A percentile compares a stretch with the other conserved stretches of the same genome.
These are phyloP conservation scores for Melanogrammus aeglefinus DNA, from an alignment of 2,797 vertebrate genomes.

Conservation along the genomic window DNA sequence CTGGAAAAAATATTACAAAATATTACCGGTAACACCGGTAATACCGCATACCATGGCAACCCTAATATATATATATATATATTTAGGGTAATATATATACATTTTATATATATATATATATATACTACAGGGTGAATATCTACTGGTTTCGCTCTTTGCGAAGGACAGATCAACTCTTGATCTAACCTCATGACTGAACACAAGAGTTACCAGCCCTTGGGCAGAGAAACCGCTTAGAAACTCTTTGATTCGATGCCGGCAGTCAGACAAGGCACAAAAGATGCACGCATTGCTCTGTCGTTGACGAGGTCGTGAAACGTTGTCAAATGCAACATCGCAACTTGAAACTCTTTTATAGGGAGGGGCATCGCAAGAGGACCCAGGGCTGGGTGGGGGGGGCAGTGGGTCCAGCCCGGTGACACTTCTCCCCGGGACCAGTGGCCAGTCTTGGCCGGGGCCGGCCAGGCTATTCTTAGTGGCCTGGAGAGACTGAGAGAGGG, in stretches of 20 bases:
- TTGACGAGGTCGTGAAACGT: background rate
- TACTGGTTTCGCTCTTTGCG: background rate
- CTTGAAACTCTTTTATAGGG: background rate
- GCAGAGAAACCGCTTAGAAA: background rate
- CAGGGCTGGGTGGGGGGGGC: background rate
- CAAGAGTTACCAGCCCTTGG: slow-evolving; percentile 6
- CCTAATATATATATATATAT: background rate
- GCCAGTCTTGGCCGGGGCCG: slow-evolving; percentile 6
- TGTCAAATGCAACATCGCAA: slow-evolving; percentile 12
- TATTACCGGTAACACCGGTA: no score
- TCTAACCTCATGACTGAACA: background rate
- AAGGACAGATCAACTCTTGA: background rate
- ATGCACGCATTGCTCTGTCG: background rate
- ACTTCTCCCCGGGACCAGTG: slow-evolving; percentile 26
- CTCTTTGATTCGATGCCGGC: background rate
- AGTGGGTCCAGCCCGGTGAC: background rate
- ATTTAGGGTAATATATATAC: no score
- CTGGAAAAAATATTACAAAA: no score
- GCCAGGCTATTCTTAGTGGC: slow-evolving; percentile 64
- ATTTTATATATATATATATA: no score
- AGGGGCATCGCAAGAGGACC: background rate
- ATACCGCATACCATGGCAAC: no score
- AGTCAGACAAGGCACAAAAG: background rate
- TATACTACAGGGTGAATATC: no score
- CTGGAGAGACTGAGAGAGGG: slow-evolving; percentile 28